Base-by-base conservation (phyloP, 2,797 vertebrate genomes). In the Gymnoscopelus microlampas region DNA sequence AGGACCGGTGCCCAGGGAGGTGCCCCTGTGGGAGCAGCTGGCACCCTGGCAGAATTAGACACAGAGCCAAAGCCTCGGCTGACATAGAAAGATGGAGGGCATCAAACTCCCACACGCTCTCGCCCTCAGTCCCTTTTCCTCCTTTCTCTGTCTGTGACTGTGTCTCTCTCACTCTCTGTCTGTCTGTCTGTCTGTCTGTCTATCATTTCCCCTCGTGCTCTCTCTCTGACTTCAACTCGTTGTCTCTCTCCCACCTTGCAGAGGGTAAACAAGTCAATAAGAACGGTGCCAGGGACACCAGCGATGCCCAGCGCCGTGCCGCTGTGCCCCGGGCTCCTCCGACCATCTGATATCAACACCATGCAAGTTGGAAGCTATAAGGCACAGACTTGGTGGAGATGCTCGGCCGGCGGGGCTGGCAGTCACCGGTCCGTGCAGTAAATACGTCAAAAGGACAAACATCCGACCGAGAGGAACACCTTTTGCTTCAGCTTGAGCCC, bases 11-110 rank as follows among this genome's bases (percentile, higher is more conserved):
- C 88, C 68, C 55, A 49, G 70, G 86, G 86, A 82, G 82, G 77
- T 68, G 82, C 79, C 68, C 50, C 78, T 81, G 65, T 79, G 68
- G 55, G 79, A 86, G 76, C 83, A 89, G 86, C 83, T 88, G 88
- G 84, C 88, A 62, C 66, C 74, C 68, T 79, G 81, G 84, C 76
- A 84, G 68, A 70, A 86, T 88, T 78, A 86, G 82, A 84, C 67
- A 74, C 74, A 79, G 79, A 83, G 62, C 68, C 85, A 74, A 85
- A 84, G 60, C 58, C 74, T 78, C 2, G 1, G 39, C 10, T 44
- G 39, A 44, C 39, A 44, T 44, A 10, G 39, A 44, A 44, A 10
- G 39, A 44, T 44, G 39, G 39, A 9, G 39, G 39, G 39, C 39
- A 44, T 44, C 39, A 10, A 44, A 44, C 39, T 44, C 39, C 39